Evolutionary conservation across 1,140 invertebrate genomes (phyloP), one percentile per base, ranked within the genome.

Genomic region (Thaumatotibia leucotreta): DNA sequence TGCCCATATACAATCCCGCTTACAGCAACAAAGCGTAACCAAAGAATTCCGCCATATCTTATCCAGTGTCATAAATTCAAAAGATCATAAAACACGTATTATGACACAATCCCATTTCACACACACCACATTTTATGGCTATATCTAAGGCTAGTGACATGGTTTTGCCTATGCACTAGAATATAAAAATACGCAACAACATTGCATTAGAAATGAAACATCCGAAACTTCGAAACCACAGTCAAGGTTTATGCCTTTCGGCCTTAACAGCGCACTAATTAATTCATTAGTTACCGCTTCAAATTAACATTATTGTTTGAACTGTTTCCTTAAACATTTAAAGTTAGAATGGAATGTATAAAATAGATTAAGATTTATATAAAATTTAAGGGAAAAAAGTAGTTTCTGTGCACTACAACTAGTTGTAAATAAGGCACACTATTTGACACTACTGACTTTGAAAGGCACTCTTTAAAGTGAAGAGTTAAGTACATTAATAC

Each of bases 391-490:
- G n/a, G 17, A 27, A 29, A 54, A 54, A 10, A 58, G 27, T 24
- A 58, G 29, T 29, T 8, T 27, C n/a, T 58, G 52, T 31, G 69
- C 64, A 74, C 64, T 58, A 68, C 65, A 45, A 70, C 71, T 74
- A 69, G 49, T 68, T 77, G 82, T 74, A 69, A 35, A 69, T 77
- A 84, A 84, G 78, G 80, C 80, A 84, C 80, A 65, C 73, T 80
- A 75, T 80, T 78, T 78, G 79, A 83, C 77, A 80, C 79, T 69
- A 72, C 62, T 74, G 73, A 64, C 23, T 58, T 45, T 29, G 24
- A 29, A 58, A 58, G 52, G 52, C 52, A 58, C 52, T 58, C 52
- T 23, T 27, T 58, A 58, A 58, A 64, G 52, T 35, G 62, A 66
- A 11, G 24, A 61, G 29, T 62, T 70, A 68, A 70, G 63, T 75